Base-by-base conservation (phyloP, 2,113 vertebrate genomes). In the Athene noctua region DNA sequence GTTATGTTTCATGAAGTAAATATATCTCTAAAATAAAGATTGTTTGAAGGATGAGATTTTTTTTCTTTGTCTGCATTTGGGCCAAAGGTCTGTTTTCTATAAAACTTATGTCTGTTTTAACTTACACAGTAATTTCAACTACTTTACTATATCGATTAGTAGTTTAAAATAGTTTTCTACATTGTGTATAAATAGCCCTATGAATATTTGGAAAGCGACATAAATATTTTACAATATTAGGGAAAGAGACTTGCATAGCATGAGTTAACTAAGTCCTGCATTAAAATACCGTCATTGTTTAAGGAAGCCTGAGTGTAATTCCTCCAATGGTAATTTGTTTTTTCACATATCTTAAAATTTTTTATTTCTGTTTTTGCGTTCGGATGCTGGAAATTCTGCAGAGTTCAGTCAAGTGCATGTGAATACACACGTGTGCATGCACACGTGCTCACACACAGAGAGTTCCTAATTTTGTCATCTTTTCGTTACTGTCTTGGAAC, bases 41-140 rank as follows among this genome's bases (percentile, higher is more conserved):
- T 92, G 23, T 78, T 93, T 95, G 94, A 95, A 94, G 90, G 62
- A 93, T 88, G 70, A 34, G 36, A 5, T 34, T 82, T 78, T 79
- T 94, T 74, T 78, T 7, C 13, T 42, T 74, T 82, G 17, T 81
- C 59, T 96, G 55, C 47, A 21, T 89, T 84, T 78, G 83, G 80
- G 85, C 92, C 96, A 95, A 68, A 77, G 34, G 58, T 97, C 97
- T 98, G 96, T 94, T 98, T 97, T 97, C 88, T 96, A 80, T 97
- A 97, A 97, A 95, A 90, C 30, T 26, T 77, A 30, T 51, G 82
- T 97, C 91, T 97, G 66, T 97, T 98, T 98, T 95, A 96, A 93
- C 88, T 96, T 96, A 94, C 9, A 27, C 94, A 96, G 75, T 93
- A 61, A 92, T 94, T 97, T 94, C 87, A 92, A 89, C 86, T 96